Percentiles rank a stretch among this genome's conserved stretches.
Conservation (phyloP, 1,140 invertebrate species). For the Yoshiicerus persimilis region DNA sequence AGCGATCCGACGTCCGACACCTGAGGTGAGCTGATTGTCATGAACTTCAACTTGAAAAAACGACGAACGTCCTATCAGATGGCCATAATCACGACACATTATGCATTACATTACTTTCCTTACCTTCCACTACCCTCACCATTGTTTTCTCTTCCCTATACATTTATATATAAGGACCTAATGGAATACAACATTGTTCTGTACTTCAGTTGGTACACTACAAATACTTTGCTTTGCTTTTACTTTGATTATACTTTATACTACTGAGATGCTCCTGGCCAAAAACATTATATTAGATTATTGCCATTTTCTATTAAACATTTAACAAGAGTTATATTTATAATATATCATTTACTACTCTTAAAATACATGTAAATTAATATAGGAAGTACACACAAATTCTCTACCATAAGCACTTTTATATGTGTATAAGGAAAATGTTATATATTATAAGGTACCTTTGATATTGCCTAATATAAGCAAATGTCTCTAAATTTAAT, state of each 20-base stretch:
- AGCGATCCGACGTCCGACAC: not conserved
- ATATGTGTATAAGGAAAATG: no score
- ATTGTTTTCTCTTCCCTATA: not conserved
- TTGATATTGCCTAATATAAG: no score
- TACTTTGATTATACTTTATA: no score
- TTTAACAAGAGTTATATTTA: no score
- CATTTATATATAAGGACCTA: not conserved
- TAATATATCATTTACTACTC: no score
- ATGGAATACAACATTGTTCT: not conserved
- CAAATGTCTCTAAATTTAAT: no score
- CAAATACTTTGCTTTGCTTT: not conserved
- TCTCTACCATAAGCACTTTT: no score
- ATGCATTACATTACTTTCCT: constrained; percentile 5
- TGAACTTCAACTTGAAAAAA: not conserved
- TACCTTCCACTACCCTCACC: not conserved
- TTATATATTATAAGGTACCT: no score
- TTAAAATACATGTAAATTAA: no score
- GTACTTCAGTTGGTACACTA: not conserved
- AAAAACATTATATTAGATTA: not conserved
- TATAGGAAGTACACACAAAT: no score
- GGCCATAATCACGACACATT: constrained; percentile 4
- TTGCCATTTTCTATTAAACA: not conserved
- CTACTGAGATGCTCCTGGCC: not conserved
- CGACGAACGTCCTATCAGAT: constrained; percentile 2
- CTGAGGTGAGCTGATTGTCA: constrained; percentile 4